A percentile compares a stretch with the other conserved stretches of the same genome.
Evolutionary conservation across 2,888 invertebrate genomes (phyloP).

Genomic region (Sinelater perroti): DNA sequence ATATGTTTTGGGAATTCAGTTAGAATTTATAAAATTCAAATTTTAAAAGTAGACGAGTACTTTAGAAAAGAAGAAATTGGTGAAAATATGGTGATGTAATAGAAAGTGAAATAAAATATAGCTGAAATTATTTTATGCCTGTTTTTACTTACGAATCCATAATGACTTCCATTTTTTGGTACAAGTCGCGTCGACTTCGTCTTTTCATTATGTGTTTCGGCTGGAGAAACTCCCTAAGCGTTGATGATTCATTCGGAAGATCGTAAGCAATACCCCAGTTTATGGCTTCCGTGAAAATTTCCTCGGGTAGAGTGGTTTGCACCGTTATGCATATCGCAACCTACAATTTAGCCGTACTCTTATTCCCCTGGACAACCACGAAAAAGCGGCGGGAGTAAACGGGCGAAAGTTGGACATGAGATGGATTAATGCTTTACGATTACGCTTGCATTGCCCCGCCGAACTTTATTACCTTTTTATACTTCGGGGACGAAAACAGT

Average conservation of each 20-base stretch:
- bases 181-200: constrained; percentile 72
- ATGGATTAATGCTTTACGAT: constrained; percentile 49
- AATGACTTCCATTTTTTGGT: constrained; percentile 72
- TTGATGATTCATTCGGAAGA: constrained; percentile 70
- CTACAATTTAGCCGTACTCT: constrained; percentile 51
- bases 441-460: constrained; percentile 51
- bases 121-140: too few relatives aligned
- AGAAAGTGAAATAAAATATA: too few relatives aligned
- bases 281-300: constrained; percentile 72
- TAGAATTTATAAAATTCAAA: too few relatives aligned
- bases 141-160: constrained; percentile 78
- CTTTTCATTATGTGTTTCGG: constrained; percentile 64
- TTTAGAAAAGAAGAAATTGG: too few relatives aligned
- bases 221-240: constrained; percentile 42
- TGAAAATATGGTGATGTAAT: too few relatives aligned
- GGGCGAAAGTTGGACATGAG: constrained; percentile 10
- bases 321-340: constrained; percentile 68
- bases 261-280: constrained; percentile 82
- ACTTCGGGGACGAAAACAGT: constrained; percentile 18
- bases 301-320: constrained; percentile 63
- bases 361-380: neutral
- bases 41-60: too few relatives aligned
- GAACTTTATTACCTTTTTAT: constrained; percentile 21
- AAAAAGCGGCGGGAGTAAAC: neutral
- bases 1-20: too few relatives aligned